Base-by-base conservation (phyloP, 2,888 invertebrate genomes). In the Cactoblastis cactorum region DNA sequence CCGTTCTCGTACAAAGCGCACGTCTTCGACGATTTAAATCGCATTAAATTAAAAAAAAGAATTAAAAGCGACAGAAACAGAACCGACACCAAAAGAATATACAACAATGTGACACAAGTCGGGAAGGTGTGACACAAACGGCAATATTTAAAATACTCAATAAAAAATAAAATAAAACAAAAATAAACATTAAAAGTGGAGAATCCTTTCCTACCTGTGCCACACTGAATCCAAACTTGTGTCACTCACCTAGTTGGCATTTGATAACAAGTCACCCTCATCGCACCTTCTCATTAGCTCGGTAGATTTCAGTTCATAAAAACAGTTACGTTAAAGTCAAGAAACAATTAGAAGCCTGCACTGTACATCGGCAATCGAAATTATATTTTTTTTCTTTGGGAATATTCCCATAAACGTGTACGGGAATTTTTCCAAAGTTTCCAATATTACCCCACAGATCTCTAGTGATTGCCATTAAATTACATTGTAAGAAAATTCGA, bases 181-280 rank as follows among this genome's bases (percentile, higher is more conserved):
- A 52, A 32, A 49, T 49, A 52, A 53, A 19, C 43, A 49, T 43
- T 48, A 38, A 50, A 33, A 57, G 39, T 52, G 54, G 62, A 22
- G 8, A 67, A 65, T 71, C 81, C 83, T 83, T 87, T 85, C 89
- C 90, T 89, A 86, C 86, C 90, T 87, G 90, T 90, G 90, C 85
- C 90, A 90, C 90, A 82, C 82, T 65, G 63, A 71, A 74, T 81
- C 89, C 89, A 83, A 83, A 87, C 84, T 85, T 86, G 86, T 88
- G 90, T 84, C 90, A 90, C 90, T 90, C 83, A 90, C 90, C 90
- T 81, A 82, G 52, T 50, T 46, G 52, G 53, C 51, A 54, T 55
- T 58, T 58, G 53, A 52, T 57, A 63, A 63, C 59, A 62, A 61
- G 57, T 63, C 61, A 66, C 66, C 61, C 57, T 56, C 45, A 62